phyloP scores from a whole-genome alignment of 2,113 vertebrate genomes.

The Lanius ludovicianus region DNA sequence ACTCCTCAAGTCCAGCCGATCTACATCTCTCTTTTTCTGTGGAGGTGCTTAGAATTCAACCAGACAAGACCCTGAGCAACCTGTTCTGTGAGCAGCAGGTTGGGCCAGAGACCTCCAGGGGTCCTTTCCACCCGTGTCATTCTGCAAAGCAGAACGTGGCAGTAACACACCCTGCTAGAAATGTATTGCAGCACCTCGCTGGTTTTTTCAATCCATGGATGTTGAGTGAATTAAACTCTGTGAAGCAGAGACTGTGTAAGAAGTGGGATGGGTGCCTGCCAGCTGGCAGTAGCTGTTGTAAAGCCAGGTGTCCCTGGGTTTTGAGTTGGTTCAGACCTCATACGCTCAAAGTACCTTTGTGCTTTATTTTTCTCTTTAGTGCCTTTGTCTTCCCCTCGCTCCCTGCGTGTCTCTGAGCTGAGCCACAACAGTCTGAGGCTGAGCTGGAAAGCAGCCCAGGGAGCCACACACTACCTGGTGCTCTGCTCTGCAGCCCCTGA shows the following conservation, averaged over 20 bases:
- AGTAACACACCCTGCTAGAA: not conserved
- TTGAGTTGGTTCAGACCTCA: not conserved
- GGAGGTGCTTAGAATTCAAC: not conserved
- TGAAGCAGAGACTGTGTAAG: accelerated
- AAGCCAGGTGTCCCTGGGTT: not conserved
- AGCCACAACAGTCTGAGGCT: constrained; percentile 81
- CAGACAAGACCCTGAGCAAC: not conserved
- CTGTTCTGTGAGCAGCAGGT: not conserved
- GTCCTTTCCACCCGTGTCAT: not conserved
- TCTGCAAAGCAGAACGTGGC: not conserved
- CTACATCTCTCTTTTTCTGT: not conserved
- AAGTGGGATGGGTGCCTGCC: not conserved
- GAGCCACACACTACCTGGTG: constrained; percentile 87
- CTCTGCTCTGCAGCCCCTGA: constrained; percentile 80
- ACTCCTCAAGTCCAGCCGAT: not conserved
- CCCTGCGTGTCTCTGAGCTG: constrained; percentile 77
- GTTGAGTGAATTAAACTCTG: not conserved
- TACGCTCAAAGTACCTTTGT: not conserved
- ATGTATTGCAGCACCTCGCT: not conserved
- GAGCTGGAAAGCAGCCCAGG: constrained; percentile 79
- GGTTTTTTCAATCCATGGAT: accelerated
- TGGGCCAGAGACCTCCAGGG: not conserved
- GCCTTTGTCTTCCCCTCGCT: constrained; percentile 77
- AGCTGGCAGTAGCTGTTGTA: not conserved
- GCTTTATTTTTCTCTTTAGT: constrained; percentile 61